Base-by-base conservation (phyloP, 1,140 invertebrate genomes). In the Apis cerana region DNA sequence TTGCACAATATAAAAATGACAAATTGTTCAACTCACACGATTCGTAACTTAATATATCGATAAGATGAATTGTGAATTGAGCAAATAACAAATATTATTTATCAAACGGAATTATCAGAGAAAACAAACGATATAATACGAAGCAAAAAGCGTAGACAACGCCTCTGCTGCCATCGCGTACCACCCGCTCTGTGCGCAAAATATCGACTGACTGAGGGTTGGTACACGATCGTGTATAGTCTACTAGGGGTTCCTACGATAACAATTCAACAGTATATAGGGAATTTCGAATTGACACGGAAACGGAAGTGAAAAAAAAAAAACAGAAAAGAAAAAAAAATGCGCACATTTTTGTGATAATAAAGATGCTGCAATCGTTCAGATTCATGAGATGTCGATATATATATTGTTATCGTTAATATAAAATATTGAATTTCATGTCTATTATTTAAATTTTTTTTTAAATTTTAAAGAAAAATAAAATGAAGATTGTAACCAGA, bases 171-270 rank as follows among this genome's bases (percentile, higher is more conserved):
- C 50, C 15, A 58, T 33, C 64, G 61, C 79, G 72, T 52, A 2
- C 52, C 48, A 61, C 80, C 69, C 80, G 64, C 80, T 54, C 13
- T 64, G 80, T 59, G 74, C 82, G 86, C 85, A 76, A 82, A 88
- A 90, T 92, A 92, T 92, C 89, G 92, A 93, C 92, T 92, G 89
- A 90, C 89, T 85, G 86, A 71, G 91, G 90, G 89, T 91, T 89
- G 89, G 82, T 87, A 81, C 85, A 77, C 83, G 90, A 74, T 78
- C 83, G 79, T 72, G 21, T 15, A 27, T 56, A 48, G 23, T 23
- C 64, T 76, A 67, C 52, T 76, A 75, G 86, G 82, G 82, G 75
- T 82, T 84, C 65, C 43, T 70, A n/a, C 74, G 81, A 89, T 89
- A 89, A 89, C 75, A 71, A 76, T 65, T 64, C 48, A 43, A 48